Conservation (phyloP, 2,113 vertebrate genomes). For the Oxyura jamaicensis region DNA sequence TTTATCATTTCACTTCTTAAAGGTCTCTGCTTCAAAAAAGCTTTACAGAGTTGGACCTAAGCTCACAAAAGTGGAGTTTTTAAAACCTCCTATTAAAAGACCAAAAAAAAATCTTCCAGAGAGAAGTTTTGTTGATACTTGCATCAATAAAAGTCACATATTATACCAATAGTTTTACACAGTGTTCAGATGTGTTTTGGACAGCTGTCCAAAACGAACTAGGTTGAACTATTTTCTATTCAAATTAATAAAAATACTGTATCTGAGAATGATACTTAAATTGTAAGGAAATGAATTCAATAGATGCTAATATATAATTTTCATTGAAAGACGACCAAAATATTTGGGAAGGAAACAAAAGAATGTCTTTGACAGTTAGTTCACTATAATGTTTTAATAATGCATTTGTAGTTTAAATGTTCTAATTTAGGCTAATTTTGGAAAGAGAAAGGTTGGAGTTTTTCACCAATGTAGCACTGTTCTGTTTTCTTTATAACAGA, state of each 20-base stretch:
- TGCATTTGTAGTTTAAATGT: constrained; percentile 32
- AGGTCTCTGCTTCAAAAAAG: background rate
- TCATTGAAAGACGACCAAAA: constrained; percentile 30
- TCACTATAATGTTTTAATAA: constrained; percentile 33
- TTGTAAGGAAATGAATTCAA: constrained; percentile 40
- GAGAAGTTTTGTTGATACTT: background rate
- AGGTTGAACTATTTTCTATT: background rate
- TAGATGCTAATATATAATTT: constrained; percentile 45
- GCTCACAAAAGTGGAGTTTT: background rate
- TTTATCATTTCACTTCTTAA: background rate
- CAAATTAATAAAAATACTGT: background rate
- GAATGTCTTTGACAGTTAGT: constrained; percentile 12
- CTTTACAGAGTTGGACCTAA: background rate
- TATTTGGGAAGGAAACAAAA: constrained; percentile 55
- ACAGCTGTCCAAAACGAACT: background rate
- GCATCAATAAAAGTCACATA: background rate
- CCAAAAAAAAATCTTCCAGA: background rate
- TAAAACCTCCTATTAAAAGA: background rate
- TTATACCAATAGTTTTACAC: background rate
- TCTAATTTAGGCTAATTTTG: constrained; percentile 21
- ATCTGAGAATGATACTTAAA: background rate
- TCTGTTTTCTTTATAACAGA: background rate
- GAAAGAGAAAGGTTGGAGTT: background rate
- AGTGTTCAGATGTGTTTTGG: background rate
- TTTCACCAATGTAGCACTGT: background rate